Conservation (phyloP, 1,140 invertebrate species). For the Sycophila sp. region DNA sequence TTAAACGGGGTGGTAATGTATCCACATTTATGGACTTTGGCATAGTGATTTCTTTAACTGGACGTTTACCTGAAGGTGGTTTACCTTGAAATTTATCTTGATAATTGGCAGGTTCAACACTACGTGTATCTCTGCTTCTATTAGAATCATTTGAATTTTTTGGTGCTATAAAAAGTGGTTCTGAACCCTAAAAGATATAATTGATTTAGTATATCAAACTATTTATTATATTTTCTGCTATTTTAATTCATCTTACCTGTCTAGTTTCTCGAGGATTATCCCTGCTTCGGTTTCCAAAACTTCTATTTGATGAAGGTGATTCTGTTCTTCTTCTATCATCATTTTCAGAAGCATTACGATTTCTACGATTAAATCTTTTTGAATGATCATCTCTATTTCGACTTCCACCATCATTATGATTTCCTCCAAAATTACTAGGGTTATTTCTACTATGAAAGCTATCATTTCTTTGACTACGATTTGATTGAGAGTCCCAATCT, state of each 20-base stretch:
- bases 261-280: slow-evolving; percentile 55
- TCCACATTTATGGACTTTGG: slow-evolving; percentile 62
- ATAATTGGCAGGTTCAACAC: slow-evolving; percentile 65
- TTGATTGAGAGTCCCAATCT: slow-evolving; percentile 59
- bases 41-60: slow-evolving; percentile 59
- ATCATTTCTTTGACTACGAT: slow-evolving; percentile 53
- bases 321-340: slow-evolving; percentile 61
- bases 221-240: background rate
- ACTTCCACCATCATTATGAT: slow-evolving; percentile 47
- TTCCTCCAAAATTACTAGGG: slow-evolving; percentile 47
- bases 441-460: slow-evolving; percentile 46
- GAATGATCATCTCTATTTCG: slow-evolving; percentile 55
- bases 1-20: slow-evolving; percentile 66
- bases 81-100: slow-evolving; percentile 66
- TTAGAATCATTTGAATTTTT: slow-evolving; percentile 55
- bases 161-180: slow-evolving; percentile 60
- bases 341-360: slow-evolving; percentile 53
- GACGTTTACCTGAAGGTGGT: slow-evolving; percentile 67
- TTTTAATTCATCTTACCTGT: slow-evolving; percentile 48
- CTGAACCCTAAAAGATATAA: slow-evolving; percentile 61
- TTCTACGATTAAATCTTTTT: too few species aligned
- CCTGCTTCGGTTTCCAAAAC: slow-evolving; percentile 52
- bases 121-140: slow-evolving; percentile 67
- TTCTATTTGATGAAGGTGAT: slow-evolving; percentile 53
- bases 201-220: background rate